Conservation (phyloP, 2,888 invertebrate species). For the Sepioteuthis lessoniana region DNA sequence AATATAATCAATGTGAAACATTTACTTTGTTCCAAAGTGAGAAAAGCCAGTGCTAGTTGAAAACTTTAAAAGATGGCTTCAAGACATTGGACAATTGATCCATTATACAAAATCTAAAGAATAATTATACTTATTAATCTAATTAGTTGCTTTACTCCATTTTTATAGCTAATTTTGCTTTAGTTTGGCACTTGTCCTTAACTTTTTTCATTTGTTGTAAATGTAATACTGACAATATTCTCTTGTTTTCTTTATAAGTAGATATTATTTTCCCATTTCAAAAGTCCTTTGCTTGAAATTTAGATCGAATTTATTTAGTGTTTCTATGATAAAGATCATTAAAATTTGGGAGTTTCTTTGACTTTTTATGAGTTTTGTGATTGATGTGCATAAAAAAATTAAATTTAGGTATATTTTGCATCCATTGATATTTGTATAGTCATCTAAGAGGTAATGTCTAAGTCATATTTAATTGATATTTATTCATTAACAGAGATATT, state of each 20-base stretch:
- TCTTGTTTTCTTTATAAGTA: not conserved
- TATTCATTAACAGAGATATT: too few species aligned
- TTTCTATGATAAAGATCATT: not conserved
- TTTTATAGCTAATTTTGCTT: not conserved
- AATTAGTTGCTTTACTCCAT: not conserved
- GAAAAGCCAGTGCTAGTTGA: not conserved
- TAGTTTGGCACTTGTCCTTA: not conserved
- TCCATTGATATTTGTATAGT: too few species aligned
- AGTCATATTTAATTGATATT: too few species aligned
- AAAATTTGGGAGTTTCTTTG: not conserved
- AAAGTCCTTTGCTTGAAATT: not conserved
- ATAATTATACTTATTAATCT: slow-evolving; percentile 7
- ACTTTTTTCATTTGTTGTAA: not conserved
- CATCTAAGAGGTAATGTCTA: too few species aligned
- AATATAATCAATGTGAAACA: not conserved
- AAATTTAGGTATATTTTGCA: too few species aligned
- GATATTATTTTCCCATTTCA: not conserved
- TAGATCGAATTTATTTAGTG: not conserved
- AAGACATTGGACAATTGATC: not conserved
- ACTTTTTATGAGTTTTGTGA: not conserved
- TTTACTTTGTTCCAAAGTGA: not conserved
- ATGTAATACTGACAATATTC: not conserved
- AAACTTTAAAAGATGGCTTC: not conserved
- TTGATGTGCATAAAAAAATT: not conserved
- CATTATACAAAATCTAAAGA: not conserved